A percentile compares a stretch with the other conserved stretches of the same genome.
Evolutionary conservation across 1,140 invertebrate genomes (phyloP).

Genomic region (Limonius californicus): DNA sequence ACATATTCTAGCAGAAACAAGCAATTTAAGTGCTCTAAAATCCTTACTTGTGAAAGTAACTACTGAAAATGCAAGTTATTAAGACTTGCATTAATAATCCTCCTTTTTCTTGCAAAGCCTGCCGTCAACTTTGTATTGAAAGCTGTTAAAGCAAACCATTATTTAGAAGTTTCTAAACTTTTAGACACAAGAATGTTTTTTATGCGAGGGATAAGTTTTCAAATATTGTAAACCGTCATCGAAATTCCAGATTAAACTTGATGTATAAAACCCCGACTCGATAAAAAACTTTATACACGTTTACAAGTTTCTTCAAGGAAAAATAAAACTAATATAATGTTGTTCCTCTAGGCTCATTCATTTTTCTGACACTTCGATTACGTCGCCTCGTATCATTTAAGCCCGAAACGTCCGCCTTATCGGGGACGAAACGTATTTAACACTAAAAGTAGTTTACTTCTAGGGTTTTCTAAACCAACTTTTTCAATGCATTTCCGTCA

Average conservation of each 20-base stretch:
- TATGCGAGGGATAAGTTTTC: neutral
- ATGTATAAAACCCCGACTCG: neutral
- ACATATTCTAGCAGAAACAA: too few species aligned
- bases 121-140: too few species aligned
- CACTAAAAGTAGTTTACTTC: too few species aligned
- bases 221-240: neutral
- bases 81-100: too few species aligned
- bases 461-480: too few species aligned
- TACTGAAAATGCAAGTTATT: too few species aligned
- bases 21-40: too few species aligned
- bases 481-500: too few species aligned
- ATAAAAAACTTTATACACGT: neutral
- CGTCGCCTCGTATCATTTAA: conserved; percentile 1
- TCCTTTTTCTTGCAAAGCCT: too few species aligned
- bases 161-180: neutral
- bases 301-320: neutral
- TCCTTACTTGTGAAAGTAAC: too few species aligned
- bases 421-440: too few species aligned
- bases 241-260: conserved; percentile 2
- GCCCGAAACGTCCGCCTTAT: neutral
- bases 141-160: neutral
- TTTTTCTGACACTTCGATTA: conserved; percentile 10
- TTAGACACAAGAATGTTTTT: neutral
- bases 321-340: neutral
- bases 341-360: neutral